phyloP scores from a whole-genome alignment of 2,888 invertebrate species.

The Carabus problematicus region DNA sequence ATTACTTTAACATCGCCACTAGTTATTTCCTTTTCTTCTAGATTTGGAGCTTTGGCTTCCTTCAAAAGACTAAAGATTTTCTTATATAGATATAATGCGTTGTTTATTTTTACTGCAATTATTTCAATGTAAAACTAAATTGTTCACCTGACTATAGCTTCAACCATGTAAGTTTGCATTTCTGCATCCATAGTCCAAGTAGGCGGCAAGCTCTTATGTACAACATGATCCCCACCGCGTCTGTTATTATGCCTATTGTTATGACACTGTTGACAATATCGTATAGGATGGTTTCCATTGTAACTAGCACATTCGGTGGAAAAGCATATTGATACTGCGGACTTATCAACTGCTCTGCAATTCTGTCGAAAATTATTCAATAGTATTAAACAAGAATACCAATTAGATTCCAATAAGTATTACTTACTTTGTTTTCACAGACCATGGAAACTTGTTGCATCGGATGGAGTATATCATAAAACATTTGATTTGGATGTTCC shows the following conservation, averaged over 20 bases:
- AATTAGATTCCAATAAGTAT: conserved; percentile 1
- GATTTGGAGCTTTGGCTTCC: conserved; percentile 85
- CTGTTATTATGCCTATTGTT: conserved; percentile 87
- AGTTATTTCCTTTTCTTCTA: conserved; percentile 66
- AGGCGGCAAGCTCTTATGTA: conserved; percentile 84
- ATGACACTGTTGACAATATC: conserved; percentile 91
- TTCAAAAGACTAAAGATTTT: conserved; percentile 73
- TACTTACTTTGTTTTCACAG: conserved; percentile 89
- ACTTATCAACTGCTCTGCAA: conserved; percentile 89
- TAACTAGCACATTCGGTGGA: conserved; percentile 96
- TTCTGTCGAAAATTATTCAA: conserved; percentile 67
- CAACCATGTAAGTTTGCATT: conserved; percentile 92
- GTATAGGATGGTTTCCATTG: conserved; percentile 95
- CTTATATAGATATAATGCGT: conserved; percentile 35
- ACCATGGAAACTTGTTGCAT: conserved; percentile 94
- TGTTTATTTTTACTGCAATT: not conserved
- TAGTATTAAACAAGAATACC: not conserved
- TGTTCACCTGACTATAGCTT: conserved; percentile 86
- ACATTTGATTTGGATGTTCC: conserved; percentile 83
- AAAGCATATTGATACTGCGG: conserved; percentile 95
- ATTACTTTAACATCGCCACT: conserved; percentile 56
- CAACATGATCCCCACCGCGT: conserved; percentile 88
- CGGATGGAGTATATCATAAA: conserved; percentile 88
- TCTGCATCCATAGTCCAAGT: conserved; percentile 91
- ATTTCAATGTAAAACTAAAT: no score